Percentiles rank a stretch among this genome's conserved stretches.
phyloP scores from a whole-genome alignment of 1,140 invertebrate genomes.

The Aphelinus atriplicis region DNA sequence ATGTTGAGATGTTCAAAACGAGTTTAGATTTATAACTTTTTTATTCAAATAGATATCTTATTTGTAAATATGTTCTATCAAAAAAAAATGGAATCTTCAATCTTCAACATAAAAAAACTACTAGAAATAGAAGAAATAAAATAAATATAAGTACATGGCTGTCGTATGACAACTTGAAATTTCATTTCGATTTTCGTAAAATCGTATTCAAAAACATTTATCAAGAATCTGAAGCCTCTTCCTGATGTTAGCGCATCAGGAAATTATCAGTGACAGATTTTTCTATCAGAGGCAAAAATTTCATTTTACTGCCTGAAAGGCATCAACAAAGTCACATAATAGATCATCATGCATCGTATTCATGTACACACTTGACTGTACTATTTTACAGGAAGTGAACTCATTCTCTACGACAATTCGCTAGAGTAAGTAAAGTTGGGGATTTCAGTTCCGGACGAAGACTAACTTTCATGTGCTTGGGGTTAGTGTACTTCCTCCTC shows the following conservation, averaged over 20 bases:
- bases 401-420: slow-evolving; percentile 47
- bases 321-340: slow-evolving; percentile 36
- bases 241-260: too few relatives aligned
- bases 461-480: slow-evolving; percentile 72
- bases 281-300: not conserved
- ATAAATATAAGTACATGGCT: slow-evolving; percentile 28
- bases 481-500: slow-evolving; percentile 70
- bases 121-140: slow-evolving; percentile 11
- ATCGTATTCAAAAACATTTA: not conserved
- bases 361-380: slow-evolving; percentile 32
- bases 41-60: not conserved
- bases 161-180: slow-evolving; percentile 2
- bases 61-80: slow-evolving; percentile 29
- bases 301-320: slow-evolving; percentile 24
- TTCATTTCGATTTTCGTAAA: slow-evolving; percentile 7
- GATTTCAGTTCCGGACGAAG: slow-evolving; percentile 69
- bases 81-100: slow-evolving; percentile 18
- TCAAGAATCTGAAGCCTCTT: not conserved
- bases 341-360: slow-evolving; percentile 29
- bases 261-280: too few relatives aligned
- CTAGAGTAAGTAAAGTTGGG: slow-evolving; percentile 54
- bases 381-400: slow-evolving; percentile 37
- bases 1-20: slow-evolving; percentile 19
- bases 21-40: not conserved
- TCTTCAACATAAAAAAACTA: slow-evolving; percentile 24